These are phyloP conservation scores for Solen grandis DNA, from an alignment of 1,140 invertebrate species.

Conservation along the genomic window DNA sequence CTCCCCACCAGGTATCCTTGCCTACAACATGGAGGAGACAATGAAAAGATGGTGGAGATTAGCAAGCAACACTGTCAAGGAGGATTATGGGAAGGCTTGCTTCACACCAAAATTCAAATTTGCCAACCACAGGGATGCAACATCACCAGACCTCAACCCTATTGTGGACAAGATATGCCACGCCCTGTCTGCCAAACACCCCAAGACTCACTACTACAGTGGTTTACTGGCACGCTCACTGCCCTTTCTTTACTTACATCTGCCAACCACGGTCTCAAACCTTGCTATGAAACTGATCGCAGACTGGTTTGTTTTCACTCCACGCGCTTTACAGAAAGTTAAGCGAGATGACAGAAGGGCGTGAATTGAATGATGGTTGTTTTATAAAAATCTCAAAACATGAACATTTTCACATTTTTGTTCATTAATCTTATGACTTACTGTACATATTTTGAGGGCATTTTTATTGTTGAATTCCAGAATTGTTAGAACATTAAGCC, in stretches of 20 bases:
- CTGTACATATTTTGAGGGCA: too few relatives aligned
- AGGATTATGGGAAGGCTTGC: slow-evolving; percentile 70
- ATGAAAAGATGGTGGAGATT: slow-evolving; percentile 73
- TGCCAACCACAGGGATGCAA: slow-evolving; percentile 62
- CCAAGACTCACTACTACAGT: slow-evolving; percentile 72
- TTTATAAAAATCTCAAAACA: too few relatives aligned
- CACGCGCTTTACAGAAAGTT: slow-evolving; percentile 42
- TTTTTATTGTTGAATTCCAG: too few relatives aligned
- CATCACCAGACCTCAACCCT: slow-evolving; percentile 67
- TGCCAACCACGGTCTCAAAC: slow-evolving; percentile 63
- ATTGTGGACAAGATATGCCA: slow-evolving; percentile 67
- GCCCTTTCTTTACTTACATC: slow-evolving; percentile 72
- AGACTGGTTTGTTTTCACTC: slow-evolving; percentile 71
- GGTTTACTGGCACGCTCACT: slow-evolving; percentile 70
- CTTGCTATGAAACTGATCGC: slow-evolving; percentile 62
- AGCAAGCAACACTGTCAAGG: slow-evolving; percentile 65
- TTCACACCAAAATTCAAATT: slow-evolving; percentile 69
- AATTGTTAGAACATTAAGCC: too few relatives aligned
- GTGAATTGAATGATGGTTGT: slow-evolving; percentile 1
- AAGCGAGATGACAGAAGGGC: background rate
- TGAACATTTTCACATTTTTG: too few relatives aligned
- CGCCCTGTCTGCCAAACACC: slow-evolving; percentile 64
- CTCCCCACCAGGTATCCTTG: slow-evolving; percentile 74
- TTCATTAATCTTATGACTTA: too few relatives aligned
- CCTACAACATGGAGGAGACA: slow-evolving; percentile 66